Evolutionary conservation across 92 coral and sea anemone species (phyloP).

Genomic region (Muricea muricata): DNA sequence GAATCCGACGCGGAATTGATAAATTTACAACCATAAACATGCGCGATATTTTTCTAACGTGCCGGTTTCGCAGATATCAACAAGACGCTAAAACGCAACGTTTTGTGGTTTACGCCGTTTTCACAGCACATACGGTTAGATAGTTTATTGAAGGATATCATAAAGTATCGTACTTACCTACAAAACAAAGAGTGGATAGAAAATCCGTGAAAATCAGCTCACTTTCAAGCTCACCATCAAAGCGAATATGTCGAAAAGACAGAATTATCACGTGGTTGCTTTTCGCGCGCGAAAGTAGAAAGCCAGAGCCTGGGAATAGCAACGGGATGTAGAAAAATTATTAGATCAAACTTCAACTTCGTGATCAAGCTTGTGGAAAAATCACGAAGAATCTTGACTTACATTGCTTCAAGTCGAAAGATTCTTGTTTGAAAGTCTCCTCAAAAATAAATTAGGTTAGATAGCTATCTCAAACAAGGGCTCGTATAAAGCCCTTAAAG

Average conservation of each 20-base stretch:
- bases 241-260: constrained; percentile 51
- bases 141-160: not conserved
- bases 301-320: not conserved
- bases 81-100: not conserved
- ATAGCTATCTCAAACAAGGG: too few relatives aligned
- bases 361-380: too few relatives aligned
- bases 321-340: not conserved
- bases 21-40: constrained; percentile 1
- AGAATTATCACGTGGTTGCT: constrained; percentile 49
- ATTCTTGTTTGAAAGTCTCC: too few relatives aligned
- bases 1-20: not conserved
- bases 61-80: constrained; percentile 16
- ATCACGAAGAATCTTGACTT: too few relatives aligned
- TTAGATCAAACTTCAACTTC: too few relatives aligned
- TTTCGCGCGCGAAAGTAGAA: constrained; percentile 38
- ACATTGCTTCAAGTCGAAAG: too few relatives aligned
- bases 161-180: constrained; percentile 24
- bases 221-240: constrained; percentile 26
- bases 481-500: too few relatives aligned
- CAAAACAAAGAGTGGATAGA: constrained; percentile 33
- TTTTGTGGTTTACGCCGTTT: constrained; percentile 8
- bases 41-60: not conserved
- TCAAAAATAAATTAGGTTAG: too few relatives aligned
- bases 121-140: not conserved
- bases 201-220: constrained; percentile 21